A percentile compares a stretch with the other conserved stretches of the same genome.
Conservation (phyloP, 1,140 invertebrate genomes). For the Bombus vancouverensis region DNA sequence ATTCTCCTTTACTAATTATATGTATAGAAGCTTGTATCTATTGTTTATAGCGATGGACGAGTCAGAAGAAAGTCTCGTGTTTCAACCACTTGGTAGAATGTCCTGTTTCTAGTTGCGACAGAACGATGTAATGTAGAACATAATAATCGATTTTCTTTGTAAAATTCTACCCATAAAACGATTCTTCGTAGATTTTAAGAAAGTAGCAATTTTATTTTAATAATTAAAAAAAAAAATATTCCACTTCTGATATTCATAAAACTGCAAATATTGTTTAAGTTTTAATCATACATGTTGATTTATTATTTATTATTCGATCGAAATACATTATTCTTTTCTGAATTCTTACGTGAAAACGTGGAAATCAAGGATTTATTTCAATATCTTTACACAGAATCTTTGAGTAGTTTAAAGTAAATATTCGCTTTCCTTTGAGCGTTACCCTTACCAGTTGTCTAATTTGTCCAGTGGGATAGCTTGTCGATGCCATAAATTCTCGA, state of each 20-base stretch:
- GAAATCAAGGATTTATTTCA: background rate
- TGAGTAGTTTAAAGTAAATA: background rate
- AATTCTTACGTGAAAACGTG: background rate
- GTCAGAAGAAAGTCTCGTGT: too few relatives aligned
- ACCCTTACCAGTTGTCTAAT: background rate
- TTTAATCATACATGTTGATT: background rate
- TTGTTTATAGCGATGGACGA: too few relatives aligned
- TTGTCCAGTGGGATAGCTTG: background rate
- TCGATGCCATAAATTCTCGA: constrained; percentile 39
- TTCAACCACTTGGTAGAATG: too few relatives aligned
- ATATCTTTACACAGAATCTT: background rate
- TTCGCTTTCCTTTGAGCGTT: constrained; percentile 5
- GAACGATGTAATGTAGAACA: too few relatives aligned
- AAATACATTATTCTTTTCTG: background rate
- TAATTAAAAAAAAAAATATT: background rate
- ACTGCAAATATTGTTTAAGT: background rate
- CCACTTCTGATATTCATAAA: background rate
- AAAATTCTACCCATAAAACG: too few relatives aligned
- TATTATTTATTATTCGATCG: background rate
- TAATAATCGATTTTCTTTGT: too few relatives aligned
- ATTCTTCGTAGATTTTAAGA: background rate
- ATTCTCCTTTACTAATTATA: too few relatives aligned
- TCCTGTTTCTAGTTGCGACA: too few relatives aligned
- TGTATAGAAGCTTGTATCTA: too few relatives aligned
- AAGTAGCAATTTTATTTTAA: background rate